Percentiles rank a stretch among this genome's conserved stretches.
Evolutionary conservation across 2,888 invertebrate species (phyloP).

Genomic region (Tinea pellionella): DNA sequence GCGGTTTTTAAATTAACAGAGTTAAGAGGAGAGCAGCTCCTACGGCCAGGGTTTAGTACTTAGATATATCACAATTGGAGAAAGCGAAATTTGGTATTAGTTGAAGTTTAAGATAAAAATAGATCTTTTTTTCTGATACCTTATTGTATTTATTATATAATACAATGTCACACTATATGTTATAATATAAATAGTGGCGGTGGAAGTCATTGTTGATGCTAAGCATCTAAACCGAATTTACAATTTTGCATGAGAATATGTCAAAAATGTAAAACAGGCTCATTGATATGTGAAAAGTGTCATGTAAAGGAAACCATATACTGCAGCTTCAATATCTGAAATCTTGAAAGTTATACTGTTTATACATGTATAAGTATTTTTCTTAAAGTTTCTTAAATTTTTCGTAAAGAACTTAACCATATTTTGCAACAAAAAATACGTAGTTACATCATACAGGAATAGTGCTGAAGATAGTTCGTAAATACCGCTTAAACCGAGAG

Average conservation of each 20-base stretch:
- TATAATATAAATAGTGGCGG: too few species aligned
- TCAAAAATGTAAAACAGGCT: not conserved
- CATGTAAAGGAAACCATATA: not conserved
- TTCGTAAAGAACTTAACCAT: not conserved
- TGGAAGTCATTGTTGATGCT: conserved; percentile 20
- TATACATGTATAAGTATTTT: too few species aligned
- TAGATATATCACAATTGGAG: too few species aligned
- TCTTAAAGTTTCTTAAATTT: not conserved
- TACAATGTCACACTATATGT: too few species aligned
- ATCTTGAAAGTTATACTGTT: not conserved
- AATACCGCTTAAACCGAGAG: not conserved
- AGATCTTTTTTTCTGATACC: too few species aligned
- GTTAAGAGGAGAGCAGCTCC: not conserved
- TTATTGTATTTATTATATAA: too few species aligned
- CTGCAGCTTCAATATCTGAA: not conserved
- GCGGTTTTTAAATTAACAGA: not conserved
- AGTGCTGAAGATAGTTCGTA: not conserved
- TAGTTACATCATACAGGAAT: not conserved
- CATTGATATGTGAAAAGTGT: conserved; percentile 6
- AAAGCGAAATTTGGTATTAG: too few species aligned
- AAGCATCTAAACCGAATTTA: conserved; percentile 16
- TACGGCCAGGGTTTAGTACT: too few species aligned
- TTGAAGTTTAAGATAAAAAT: too few species aligned
- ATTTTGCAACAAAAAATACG: not conserved
- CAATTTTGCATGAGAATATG: not conserved